Evolutionary conservation across 1,140 invertebrate genomes (phyloP).

Genomic region (Brachionus asplanchnoidis): DNA sequence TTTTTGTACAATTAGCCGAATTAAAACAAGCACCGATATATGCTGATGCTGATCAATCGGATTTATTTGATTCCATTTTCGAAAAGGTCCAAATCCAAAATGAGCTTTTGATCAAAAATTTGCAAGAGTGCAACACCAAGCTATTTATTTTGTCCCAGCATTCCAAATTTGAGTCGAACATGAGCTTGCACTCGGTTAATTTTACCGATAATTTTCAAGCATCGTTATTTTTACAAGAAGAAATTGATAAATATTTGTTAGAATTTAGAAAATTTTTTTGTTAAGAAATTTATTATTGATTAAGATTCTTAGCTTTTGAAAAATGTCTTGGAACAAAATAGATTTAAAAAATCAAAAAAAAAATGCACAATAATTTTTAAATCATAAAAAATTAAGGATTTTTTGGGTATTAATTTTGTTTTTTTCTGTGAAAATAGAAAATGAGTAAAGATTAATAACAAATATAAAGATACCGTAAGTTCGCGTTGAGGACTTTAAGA

Average conservation of each 20-base stretch:
- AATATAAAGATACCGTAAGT: no score
- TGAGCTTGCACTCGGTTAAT: not conserved
- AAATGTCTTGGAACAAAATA: no score
- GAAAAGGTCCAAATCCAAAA: slow-evolving; percentile 17
- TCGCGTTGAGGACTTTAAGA: no score
- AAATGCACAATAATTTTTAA: no score
- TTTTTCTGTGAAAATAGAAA: no score
- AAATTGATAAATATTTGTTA: not conserved
- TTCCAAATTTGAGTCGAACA: not conserved
- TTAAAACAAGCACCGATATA: not conserved
- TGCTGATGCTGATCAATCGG: not conserved
- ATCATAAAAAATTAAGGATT: no score
- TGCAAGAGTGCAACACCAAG: not conserved
- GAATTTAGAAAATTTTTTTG: not conserved
- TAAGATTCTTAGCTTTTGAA: not conserved
- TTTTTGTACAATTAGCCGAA: not conserved
- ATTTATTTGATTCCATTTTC: not conserved
- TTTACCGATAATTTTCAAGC: not conserved
- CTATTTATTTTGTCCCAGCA: not conserved
- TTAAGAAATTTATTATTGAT: not conserved
- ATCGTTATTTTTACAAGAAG: not conserved
- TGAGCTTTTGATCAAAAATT: not conserved
- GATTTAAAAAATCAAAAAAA: no score
- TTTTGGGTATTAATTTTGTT: no score
- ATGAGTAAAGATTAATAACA: no score